Conservation (phyloP, 2,797 vertebrate genomes). For the Anguilla anguilla region DNA sequence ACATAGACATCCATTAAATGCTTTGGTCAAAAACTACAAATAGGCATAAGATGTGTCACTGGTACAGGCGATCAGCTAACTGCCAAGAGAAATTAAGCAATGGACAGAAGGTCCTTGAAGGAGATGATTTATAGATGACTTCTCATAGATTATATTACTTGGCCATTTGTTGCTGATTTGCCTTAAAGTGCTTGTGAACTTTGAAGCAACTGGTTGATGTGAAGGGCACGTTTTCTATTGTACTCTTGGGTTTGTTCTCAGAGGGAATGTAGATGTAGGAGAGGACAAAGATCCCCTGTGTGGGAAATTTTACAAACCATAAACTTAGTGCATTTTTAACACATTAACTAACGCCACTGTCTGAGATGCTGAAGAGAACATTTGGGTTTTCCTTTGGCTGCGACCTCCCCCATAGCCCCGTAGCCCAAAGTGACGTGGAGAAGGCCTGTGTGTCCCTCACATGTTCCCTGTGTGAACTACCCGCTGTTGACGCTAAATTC, state of each 20-base stretch:
- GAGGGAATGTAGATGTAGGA: neutral
- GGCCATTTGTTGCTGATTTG: neutral
- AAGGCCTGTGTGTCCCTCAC: constrained; percentile 30
- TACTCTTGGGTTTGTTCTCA: neutral
- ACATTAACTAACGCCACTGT: neutral
- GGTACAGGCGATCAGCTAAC: neutral
- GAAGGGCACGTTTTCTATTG: neutral
- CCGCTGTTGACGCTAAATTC: constrained; percentile 63
- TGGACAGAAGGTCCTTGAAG: neutral
- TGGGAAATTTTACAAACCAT: too few species aligned
- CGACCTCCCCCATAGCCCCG: constrained; percentile 52
- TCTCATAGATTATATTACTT: neutral
- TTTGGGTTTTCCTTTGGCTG: neutral
- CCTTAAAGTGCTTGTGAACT: neutral
- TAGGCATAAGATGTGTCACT: neutral
- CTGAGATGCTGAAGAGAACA: neutral
- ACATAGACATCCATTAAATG: neutral
- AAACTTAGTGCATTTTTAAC: neutral
- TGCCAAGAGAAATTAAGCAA: neutral
- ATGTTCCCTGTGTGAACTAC: constrained; percentile 60
- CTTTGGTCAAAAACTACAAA: neutral
- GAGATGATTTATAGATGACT: neutral
- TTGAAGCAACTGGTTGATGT: neutral
- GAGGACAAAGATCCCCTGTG: neutral
- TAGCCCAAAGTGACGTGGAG: neutral